Base-by-base conservation (phyloP, 1,140 invertebrate species). In the Mactra quadrangularis region DNA sequence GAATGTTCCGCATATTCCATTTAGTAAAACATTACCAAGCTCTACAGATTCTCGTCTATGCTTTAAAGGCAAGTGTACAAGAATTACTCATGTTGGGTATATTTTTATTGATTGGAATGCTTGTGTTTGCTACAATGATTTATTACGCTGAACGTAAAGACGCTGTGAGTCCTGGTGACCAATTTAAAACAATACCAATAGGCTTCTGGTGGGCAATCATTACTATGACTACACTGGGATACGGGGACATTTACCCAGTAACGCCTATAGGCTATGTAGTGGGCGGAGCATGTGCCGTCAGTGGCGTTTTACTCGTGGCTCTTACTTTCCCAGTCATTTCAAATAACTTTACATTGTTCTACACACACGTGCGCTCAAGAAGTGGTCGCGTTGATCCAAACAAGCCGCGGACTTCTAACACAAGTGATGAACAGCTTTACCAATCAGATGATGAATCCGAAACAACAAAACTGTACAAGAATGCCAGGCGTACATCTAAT, bases 91-190 rank as follows among this genome's bases (percentile, higher is more conserved):
- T 99, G 84, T 94, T 99, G 86, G 97, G 99, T 84, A 99, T 99
- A 95, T 99, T 99, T 95, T 95, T 99, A 87, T 96, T 99, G 83
- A 95, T 99, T 88, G 98, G 97, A 90, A 99, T 99, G 93, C 97
- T 99, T 78, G 98, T 99, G 91, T 99, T 99, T 93, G 98, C 98
- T 87, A 97, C 97, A 90, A 95, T 99, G 87, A 98, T 99, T 72
- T 99, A 99, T 93, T 99, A 99, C 93, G 98, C 98, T 62, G 98
- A 99, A 93, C 95, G 98, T 27, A 86, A 89, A 59, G 86, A 90
- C 22, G 85, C 87, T 15, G 82, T 78, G 7, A 86, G 84, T 27
- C 86, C 88, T 13, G 87, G 90, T 25, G 87, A 90, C 31, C 88
- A 68, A 52, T 92, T 92, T 83, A 84, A 77, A 13, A 90, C 87